Percentiles rank a stretch among this genome's conserved stretches.
These are phyloP conservation scores for Cyanoliseus patagonus DNA, from an alignment of 2,113 vertebrate species.

Conservation along the genomic window DNA sequence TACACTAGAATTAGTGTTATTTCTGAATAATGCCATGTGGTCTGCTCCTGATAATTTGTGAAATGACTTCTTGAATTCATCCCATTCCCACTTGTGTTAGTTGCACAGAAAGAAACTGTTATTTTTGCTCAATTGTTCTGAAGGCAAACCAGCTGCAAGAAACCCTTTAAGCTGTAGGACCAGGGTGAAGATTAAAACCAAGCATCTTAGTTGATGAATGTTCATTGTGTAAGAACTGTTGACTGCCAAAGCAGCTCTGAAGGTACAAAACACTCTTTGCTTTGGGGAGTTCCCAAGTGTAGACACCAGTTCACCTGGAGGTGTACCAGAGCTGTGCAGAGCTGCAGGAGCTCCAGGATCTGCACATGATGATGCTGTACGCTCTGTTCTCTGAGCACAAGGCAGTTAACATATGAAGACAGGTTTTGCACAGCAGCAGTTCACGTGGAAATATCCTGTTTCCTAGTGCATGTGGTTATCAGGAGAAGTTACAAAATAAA, in stretches of 20 bases:
- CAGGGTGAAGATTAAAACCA: not conserved
- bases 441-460: not conserved
- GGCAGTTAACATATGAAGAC: not conserved
- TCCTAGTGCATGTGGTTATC: not conserved
- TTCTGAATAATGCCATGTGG: not conserved
- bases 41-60: not conserved
- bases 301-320: not conserved
- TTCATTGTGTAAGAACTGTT: not conserved
- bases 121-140: not conserved
- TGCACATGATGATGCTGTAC: fast-evolving
- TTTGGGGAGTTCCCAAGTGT: not conserved
- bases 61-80: not conserved
- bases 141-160: not conserved
- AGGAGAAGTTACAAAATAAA: not conserved
- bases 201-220: too few relatives aligned
- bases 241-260: not conserved
- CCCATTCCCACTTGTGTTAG: not conserved
- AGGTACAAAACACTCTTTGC: not conserved
- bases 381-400: not conserved
- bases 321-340: too few relatives aligned
- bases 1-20: not conserved
- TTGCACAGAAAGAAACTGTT: not conserved
- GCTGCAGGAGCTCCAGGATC: not conserved
- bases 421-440: not conserved
- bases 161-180: not conserved